Conservation (phyloP, 2,113 vertebrate species). For the Psilopogon haemacephalus region DNA sequence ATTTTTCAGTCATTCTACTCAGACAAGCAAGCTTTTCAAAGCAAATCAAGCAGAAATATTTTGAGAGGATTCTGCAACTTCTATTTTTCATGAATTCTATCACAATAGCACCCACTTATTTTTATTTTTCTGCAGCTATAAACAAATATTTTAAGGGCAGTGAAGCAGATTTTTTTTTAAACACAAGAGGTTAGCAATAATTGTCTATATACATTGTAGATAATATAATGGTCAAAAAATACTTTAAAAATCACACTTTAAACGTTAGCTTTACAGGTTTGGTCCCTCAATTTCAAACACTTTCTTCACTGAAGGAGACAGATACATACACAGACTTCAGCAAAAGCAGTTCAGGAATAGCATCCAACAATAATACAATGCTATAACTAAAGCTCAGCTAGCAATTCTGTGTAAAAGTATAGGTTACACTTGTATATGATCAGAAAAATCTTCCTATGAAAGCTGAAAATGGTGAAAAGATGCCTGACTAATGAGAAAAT, state of each 20-base stretch:
- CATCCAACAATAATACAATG: not conserved
- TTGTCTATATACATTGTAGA: not conserved
- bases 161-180: not conserved
- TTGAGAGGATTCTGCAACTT: not conserved
- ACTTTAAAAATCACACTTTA: not conserved
- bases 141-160: not conserved
- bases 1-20: conserved; percentile 49
- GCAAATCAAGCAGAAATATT: conserved; percentile 49
- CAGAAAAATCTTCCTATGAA: not conserved
- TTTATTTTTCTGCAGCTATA: not conserved
- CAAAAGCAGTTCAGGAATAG: not conserved
- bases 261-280: not conserved
- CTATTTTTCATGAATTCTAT: not conserved
- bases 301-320: not conserved
- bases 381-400: not conserved
- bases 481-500: not conserved
- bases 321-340: not conserved
- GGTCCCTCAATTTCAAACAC: not conserved
- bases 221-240: not conserved
- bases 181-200: not conserved
- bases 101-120: not conserved
- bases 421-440: not conserved
- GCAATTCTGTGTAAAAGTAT: not conserved
- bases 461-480: not conserved
- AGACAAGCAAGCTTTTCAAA: conserved; percentile 32